Conservation (phyloP, 2,888 invertebrate species). For the Athrips mouffetella region DNA sequence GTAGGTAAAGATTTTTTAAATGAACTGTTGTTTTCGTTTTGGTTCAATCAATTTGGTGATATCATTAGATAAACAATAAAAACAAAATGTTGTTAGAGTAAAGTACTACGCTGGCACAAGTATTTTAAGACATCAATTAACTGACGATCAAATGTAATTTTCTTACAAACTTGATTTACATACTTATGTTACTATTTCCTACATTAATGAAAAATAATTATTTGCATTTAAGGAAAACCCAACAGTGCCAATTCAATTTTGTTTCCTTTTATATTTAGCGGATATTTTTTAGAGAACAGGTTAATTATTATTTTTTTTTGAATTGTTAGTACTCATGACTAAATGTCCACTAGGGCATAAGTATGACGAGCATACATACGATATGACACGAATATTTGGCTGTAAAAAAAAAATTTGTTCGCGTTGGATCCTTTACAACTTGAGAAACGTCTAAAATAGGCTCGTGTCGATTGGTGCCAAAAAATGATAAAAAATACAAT, state of each 20-base stretch:
- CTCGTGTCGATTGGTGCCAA: constrained; percentile 30
- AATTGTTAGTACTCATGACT: too few species aligned
- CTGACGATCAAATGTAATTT: not conserved
- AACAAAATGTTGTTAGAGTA: constrained; percentile 24
- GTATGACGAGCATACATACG: constrained; percentile 18
- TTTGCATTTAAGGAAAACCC: too few species aligned
- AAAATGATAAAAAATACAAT: constrained; percentile 17
- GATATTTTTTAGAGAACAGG: too few species aligned
- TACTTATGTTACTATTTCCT: not conserved
- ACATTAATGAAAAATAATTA: too few species aligned
- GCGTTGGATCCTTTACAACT: constrained; percentile 26
- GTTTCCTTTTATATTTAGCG: too few species aligned
- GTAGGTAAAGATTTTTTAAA: too few species aligned
- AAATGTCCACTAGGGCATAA: too few species aligned
- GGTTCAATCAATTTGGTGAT: constrained; percentile 27
- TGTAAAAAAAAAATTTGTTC: constrained; percentile 20
- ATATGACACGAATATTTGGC: not conserved
- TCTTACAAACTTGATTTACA: not conserved
- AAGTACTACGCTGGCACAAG: not conserved
- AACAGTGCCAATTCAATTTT: too few species aligned
- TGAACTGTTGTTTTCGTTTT: too few species aligned
- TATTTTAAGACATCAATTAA: not conserved
- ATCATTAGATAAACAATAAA: constrained; percentile 30
- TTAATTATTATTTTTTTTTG: too few species aligned
- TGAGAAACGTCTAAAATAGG: constrained; percentile 31